A percentile compares a stretch with the other conserved stretches of the same genome.
These are phyloP conservation scores for Bombycilla garrulus DNA, from an alignment of 2,113 vertebrate genomes.

Conservation along the genomic window DNA sequence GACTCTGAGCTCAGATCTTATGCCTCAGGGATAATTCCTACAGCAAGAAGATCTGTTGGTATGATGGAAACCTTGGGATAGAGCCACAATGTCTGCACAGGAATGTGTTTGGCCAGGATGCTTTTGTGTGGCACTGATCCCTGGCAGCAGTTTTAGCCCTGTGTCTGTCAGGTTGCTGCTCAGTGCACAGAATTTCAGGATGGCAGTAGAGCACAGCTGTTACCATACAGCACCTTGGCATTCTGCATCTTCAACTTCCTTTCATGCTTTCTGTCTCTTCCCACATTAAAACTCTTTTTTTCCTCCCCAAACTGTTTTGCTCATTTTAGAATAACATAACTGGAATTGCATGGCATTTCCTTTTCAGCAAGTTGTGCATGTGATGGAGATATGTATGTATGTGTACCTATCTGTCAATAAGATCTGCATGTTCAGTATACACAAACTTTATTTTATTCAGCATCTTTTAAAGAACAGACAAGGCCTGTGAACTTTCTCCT, in stretches of 20 bases:
- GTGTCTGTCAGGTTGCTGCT: slow-evolving; percentile 43
- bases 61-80: slow-evolving; percentile 33
- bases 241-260: not conserved
- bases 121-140: slow-evolving; percentile 45
- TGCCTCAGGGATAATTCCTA: not conserved
- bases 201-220: slow-evolving; percentile 36
- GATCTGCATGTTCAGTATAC: not conserved
- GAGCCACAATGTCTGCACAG: slow-evolving; percentile 7
- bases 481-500: not conserved
- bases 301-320: not conserved
- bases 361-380: not conserved
- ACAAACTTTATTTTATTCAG: not conserved
- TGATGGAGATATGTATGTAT: not conserved
- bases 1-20: not conserved
- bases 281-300: not conserved
- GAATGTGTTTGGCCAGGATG: not conserved
- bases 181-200: slow-evolving; percentile 14
- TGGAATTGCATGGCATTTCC: not conserved
- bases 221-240: slow-evolving; percentile 24
- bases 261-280: not conserved
- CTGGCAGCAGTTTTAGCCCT: slow-evolving; percentile 7
- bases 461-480: not conserved
- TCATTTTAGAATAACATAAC: not conserved
- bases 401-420: not conserved
- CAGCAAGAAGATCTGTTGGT: not conserved